Evolutionary conservation across 2,113 vertebrate species (phyloP).

Genomic region (Micronycteris hirsuta): DNA sequence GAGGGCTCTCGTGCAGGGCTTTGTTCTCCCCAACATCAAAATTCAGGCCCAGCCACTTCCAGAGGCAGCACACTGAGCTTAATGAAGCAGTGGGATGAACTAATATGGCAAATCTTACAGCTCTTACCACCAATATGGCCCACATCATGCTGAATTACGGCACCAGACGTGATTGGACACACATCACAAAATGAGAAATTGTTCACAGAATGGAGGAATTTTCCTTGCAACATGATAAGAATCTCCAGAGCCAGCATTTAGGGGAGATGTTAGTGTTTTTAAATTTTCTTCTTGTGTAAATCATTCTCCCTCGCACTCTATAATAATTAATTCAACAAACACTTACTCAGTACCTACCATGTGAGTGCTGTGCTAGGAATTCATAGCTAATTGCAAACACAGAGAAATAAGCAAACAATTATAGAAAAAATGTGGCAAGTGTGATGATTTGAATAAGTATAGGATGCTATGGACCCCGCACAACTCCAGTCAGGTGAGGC

Average conservation of each 20-base stretch:
- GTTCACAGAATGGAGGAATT: constrained; percentile 44
- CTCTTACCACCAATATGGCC: constrained; percentile 68
- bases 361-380: neutral
- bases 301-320: neutral
- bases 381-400: neutral
- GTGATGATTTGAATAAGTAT: neutral
- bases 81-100: constrained; percentile 70
- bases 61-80: constrained; percentile 64
- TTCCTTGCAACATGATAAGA: neutral
- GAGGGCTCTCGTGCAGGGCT: constrained; percentile 24
- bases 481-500: neutral
- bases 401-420: neutral
- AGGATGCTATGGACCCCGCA: neutral
- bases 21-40: constrained; percentile 66
- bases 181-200: constrained; percentile 52
- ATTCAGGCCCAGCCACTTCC: constrained; percentile 61
- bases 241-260: constrained; percentile 29
- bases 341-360: neutral
- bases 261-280: neutral
- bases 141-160: constrained; percentile 64
- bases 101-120: constrained; percentile 67
- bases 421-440: neutral
- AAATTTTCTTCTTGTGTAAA: constrained; percentile 5
- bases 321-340: neutral
- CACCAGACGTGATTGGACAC: constrained; percentile 61